Evolutionary conservation across 2,113 vertebrate genomes (phyloP), one percentile per base, ranked within the genome.

Genomic region (Menura novaehollandiae): DNA sequence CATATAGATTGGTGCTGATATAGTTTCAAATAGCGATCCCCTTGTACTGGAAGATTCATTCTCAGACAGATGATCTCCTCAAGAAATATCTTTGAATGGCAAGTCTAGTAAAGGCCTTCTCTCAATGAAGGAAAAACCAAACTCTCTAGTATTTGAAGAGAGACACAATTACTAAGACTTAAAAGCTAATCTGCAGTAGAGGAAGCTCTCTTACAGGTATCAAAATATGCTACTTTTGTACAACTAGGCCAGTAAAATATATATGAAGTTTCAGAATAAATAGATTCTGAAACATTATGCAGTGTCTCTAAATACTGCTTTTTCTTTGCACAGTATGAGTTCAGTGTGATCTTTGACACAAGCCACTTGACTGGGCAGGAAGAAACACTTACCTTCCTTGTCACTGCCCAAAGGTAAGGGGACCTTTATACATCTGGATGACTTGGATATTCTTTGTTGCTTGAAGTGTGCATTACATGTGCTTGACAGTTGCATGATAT

Each of bases 291-390:
- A 94, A 21, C 21, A 74, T 30, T 44, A 28, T 6, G 2, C 10
- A 7, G 2, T 56, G 17, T 69, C 33, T 37, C 60, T 97, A 86
- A 95, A 83, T 59, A 11, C n/a, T 7, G 0, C 27, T 81, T 97
- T 97, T 73, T 95, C 60, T 96, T 92, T 88, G 43, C 16, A 1
- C 93, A 99, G 99, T 99, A 99, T 77, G 98, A 99, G 56, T 99
- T 99, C 95, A 99, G 98, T 18, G 97, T 99, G 67, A 99, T 99
- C 96, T 99, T 99, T 96, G 99, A 99, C 93, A 99, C 99, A 2
- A 99, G 98, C 93, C 99, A 98, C 91, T 98, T 99, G 74, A 99
- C 99, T 24, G 99, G 99, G 20, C 98, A 99, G 93, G 99, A 99
- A 47, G 98, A 99, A 51, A 98, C 94, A 1, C 97, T 99, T 74